Evolutionary conservation across 1,140 invertebrate genomes (phyloP), one percentile per base, ranked within the genome.

Genomic region (Forficula auricularia): DNA sequence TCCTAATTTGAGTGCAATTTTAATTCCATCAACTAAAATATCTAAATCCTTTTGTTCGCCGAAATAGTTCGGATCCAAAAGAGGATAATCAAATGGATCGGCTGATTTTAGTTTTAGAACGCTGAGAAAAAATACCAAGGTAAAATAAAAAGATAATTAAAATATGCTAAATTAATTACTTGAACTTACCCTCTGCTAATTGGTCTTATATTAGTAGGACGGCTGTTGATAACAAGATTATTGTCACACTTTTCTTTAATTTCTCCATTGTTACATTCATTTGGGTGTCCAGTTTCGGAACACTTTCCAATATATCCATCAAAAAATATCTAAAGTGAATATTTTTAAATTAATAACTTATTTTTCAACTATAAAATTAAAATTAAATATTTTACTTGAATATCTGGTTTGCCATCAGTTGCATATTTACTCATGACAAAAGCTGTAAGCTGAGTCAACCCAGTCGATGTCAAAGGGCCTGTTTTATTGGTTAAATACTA

Each of bases 391-490:
- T 61, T 0, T 20, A 44, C 22, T 18, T 42, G 41, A 6, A 47
- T 14, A 34, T 56, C 55, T n/a, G 53, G 48, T 7, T 51, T 41
- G 6, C 48, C 40, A 15, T 51, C 19, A 0, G 31, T 33, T 1
- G 50, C 44, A 32, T 50, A 55, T 4, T 46, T 56, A n/a, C 47
- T 46, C 16, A 16, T 22, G 3, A 57, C 15, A 32, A 57, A 56
- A 9, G 49, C 53, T 1, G 56, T 57, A 7, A 51, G 43, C 38
- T 69, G 66, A 0, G 66, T 68, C 9, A 68, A 35, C 0, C 66
- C 66, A 0, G 65, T 68, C 36, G 60, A 64, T 1, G 61, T 46
- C 10, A 70, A 18, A 0, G 63, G 60, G 0, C 67, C 67, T 1
- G 51, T 62, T 12, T 58, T 55, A 1, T 52, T 57, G 0, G 48